Base-by-base conservation (phyloP, 2,797 vertebrate species). In the Nannoperca obscura region DNA sequence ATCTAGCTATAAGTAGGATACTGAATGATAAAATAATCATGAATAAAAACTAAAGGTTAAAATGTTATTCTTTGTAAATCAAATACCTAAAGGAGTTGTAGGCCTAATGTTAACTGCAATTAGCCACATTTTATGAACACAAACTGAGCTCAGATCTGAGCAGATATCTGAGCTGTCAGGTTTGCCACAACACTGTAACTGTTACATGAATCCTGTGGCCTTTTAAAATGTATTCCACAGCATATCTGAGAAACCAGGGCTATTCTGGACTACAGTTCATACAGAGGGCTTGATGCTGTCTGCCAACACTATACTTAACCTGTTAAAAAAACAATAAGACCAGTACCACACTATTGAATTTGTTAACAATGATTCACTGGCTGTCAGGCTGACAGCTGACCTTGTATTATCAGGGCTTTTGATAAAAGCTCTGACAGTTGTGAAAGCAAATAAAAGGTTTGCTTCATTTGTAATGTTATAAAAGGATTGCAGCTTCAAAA, bases 391-490 rank as follows among this genome's bases (percentile, higher is more conserved):
- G 19, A 32, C 8, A 50, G 20, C 12, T 46, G 42, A 20, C 0
- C 19, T 49, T 44, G 11, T 57, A 57, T 65, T 20, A 32, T 64
- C 27, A 27, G 15, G 40, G 9, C 19, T 27, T 30, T 22, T 34
- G 3, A 50, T 32, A 24, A 40, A 65, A 46, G 2, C n/a, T 47
- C 24, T n/a, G 24, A 7, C 20, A 27, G 15, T 36, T 47, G 19
- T 52, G 42, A 54, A 64, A 70, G n/a, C 6, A 61, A 62, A 80
- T 9, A 36, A 50, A 44, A 34, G 1, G 11, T 13, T 22, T 60
- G 40, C 38, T 30, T 38, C 20, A 71, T 34, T 61, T 47, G 6
- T 22, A n/a, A 50, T 52, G 22, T 54, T 2, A 22, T 12, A 64
- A 20, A 17, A 40, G 20, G 15, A 42, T 57, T 60, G 6, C 32